phyloP scores from a whole-genome alignment of 2,113 vertebrate species.

The Canis aureus region DNA sequence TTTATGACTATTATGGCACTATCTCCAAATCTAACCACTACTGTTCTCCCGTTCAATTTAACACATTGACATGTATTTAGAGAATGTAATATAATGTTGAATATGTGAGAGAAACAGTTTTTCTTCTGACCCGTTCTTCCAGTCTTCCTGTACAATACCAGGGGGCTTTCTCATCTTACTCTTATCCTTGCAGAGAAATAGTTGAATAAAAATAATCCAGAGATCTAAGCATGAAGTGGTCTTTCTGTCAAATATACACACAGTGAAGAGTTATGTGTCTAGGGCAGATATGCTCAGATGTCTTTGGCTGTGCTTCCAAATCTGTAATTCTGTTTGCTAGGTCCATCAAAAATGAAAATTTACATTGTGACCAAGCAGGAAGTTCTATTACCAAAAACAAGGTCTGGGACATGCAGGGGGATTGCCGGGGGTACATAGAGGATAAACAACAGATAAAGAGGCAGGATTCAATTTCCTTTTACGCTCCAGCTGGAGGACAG shows the following conservation, averaged over 20 bases:
- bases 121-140: not conserved
- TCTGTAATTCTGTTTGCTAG: not conserved
- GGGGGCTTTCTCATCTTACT: conserved; percentile 23
- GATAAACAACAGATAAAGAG: not conserved
- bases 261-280: not conserved
- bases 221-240: not conserved
- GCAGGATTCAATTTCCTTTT: conserved; percentile 43
- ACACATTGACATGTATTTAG: conserved; percentile 55
- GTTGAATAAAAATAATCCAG: conserved; percentile 46
- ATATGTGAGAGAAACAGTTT: not conserved
- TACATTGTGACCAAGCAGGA: not conserved
- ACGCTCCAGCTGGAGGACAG: not conserved
- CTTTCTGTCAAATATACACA: not conserved
- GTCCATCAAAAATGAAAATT: conserved; percentile 44
- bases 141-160: not conserved
- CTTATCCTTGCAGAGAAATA: not conserved
- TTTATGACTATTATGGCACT: conserved; percentile 68
- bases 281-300: conserved; percentile 30
- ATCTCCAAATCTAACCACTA: conserved; percentile 43
- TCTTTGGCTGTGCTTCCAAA: not conserved
- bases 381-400: not conserved
- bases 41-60: conserved; percentile 51
- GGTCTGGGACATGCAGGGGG: accelerated
- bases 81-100: conserved; percentile 34
- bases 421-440: not conserved